Evolutionary conservation across 2,113 vertebrate species (phyloP), one percentile per base, ranked within the genome.

Genomic region (Anas platyrhynchos): DNA sequence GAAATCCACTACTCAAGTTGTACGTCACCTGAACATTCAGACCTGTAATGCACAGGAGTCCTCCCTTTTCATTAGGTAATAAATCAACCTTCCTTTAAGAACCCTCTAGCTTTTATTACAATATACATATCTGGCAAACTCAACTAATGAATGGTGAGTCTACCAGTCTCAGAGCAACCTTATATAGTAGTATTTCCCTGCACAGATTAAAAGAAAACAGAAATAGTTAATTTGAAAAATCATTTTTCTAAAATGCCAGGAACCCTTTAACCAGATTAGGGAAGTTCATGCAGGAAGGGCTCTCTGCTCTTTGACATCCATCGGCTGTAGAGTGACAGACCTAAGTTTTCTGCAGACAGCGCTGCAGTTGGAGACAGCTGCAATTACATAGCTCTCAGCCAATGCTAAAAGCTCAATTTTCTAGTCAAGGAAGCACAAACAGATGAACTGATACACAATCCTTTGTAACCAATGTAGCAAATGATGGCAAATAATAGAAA

Each of bases 241-340:
- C 23, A 78, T 91, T 96, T 93, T 90, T n/a, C 54, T 88, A 54
- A 93, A 97, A 93, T 68, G 82, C 94, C 95, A 97, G 62, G 38
- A 93, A 86, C 34, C 41, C 75, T 97, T 96, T 93, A 94, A 96
- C 96, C 89, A 95, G 83, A 77, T 74, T 83, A 83, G 93, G 62
- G 83, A 91, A 93, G 91, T 88, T 95, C 81, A 85, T 58, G n/a
- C 61, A 91, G 63, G 55, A 81, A 85, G 91, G 32, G 62, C 67
- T 74, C 93, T 96, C 95, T 88, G 91, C 91, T 94, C 89, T 76
- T 41, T 46, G 31, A 36, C 58, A 77, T 89, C 91, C 63, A 86
- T 71, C 69, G 1, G 84, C 65, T 71, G 80, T 55, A 91, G 91
- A 88, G 89, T 67, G 71, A 83, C 82, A 61, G 94, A 79, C 62